A percentile compares a stretch with the other conserved stretches of the same genome.
Evolutionary conservation across 2,888 invertebrate genomes (phyloP).

Genomic region (Mamestra brassicae): DNA sequence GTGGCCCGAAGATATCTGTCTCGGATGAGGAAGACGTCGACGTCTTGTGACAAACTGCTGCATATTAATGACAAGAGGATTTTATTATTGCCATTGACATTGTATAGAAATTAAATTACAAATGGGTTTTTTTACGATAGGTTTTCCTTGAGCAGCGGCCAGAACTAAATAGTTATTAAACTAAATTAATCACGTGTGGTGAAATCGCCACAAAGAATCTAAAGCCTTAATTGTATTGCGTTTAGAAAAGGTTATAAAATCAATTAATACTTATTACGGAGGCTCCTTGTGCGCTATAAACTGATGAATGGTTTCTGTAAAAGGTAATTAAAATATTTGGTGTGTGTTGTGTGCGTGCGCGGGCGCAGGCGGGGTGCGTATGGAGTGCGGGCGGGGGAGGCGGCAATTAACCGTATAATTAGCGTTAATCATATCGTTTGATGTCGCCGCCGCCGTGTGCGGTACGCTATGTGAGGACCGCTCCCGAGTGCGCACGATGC

Average conservation of each 20-base stretch:
- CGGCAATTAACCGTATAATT: constrained; percentile 66
- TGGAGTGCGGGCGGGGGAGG: constrained; percentile 27
- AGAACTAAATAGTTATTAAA: constrained; percentile 8
- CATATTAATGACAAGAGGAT: background rate
- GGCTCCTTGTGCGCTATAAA: constrained; percentile 23
- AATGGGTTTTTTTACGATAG: background rate
- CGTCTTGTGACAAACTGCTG: constrained; percentile 14
- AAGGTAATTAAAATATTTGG: constrained; percentile 67
- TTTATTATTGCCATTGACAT: no score
- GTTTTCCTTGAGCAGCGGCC: background rate
- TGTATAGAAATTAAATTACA: no score
- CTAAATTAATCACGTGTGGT: constrained; percentile 25
- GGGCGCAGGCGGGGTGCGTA: background rate
- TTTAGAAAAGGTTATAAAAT: constrained; percentile 37
- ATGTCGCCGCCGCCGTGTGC: constrained; percentile 62
- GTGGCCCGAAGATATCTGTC: background rate
- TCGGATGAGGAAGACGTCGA: background rate
- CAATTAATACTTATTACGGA: constrained; percentile 48
- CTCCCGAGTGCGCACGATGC: background rate
- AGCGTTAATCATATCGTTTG: constrained; percentile 65
- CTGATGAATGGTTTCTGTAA: constrained; percentile 53
- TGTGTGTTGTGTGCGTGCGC: constrained; percentile 21
- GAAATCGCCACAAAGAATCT: constrained; percentile 15
- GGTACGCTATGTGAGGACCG: constrained; percentile 40
- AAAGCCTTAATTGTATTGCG: constrained; percentile 35